Evolutionary conservation across 2,888 invertebrate species (phyloP).

Genomic region (Octonoba sinensis): DNA sequence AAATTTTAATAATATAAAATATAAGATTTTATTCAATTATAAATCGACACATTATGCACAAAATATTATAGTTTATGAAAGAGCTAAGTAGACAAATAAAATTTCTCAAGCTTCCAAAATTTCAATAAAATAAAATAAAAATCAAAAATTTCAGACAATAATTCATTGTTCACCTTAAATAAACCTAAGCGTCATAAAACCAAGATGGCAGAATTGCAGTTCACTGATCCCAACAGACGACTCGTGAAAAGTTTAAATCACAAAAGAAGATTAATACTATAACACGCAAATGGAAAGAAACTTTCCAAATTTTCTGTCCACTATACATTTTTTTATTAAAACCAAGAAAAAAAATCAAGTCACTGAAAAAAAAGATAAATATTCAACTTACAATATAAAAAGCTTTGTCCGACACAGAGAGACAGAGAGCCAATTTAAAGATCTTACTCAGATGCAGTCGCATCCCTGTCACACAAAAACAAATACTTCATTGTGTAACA

Average conservation of each 20-base stretch:
- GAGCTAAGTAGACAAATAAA: too few species aligned
- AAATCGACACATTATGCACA: too few species aligned
- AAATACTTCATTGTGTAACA: too few species aligned
- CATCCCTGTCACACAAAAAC: neutral
- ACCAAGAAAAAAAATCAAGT: constrained; percentile 4
- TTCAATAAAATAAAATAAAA: too few species aligned
- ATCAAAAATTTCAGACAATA: neutral
- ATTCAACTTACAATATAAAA: constrained; percentile 32
- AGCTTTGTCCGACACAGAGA: constrained; percentile 48
- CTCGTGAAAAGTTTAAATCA: constrained; percentile 11
- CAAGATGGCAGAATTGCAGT: constrained; percentile 63
- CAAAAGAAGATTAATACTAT: neutral
- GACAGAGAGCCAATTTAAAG: constrained; percentile 39
- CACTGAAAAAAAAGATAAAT: neutral
- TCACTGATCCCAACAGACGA: constrained; percentile 59
- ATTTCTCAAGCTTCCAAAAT: too few species aligned
- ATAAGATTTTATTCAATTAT: too few species aligned
- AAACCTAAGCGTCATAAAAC: constrained; percentile 35
- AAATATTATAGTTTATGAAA: too few species aligned
- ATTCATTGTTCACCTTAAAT: constrained; percentile 3
- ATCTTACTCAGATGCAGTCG: neutral
- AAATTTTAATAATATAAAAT: too few species aligned
- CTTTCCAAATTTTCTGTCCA: neutral
- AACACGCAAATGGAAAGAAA: neutral
- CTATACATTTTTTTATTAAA: neutral